Evolutionary conservation across 2,113 vertebrate genomes (phyloP).

Genomic region (Phalacrocorax aristotelis): DNA sequence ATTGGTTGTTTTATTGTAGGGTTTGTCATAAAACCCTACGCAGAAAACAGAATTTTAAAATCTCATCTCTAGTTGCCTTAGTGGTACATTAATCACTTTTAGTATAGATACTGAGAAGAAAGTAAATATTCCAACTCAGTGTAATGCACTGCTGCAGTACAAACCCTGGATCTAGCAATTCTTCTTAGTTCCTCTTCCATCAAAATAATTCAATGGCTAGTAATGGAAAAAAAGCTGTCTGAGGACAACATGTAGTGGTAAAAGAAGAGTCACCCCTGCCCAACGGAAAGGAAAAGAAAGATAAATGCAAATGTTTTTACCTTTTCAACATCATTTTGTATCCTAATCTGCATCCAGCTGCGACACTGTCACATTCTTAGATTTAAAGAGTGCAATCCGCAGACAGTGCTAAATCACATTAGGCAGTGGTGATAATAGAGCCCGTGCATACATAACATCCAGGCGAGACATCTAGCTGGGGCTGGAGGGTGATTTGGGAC

Average conservation of each 20-base stretch:
- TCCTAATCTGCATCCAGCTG: conserved; percentile 31
- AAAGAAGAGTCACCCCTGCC: neutral
- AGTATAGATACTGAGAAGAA: neutral
- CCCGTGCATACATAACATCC: neutral
- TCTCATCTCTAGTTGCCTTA: neutral
- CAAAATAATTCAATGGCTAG: neutral
- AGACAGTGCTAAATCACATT: conserved; percentile 33
- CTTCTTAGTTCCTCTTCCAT: neutral
- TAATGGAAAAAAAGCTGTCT: neutral
- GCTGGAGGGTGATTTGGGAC: conserved; percentile 8
- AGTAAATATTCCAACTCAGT: neutral
- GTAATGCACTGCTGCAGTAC: neutral
- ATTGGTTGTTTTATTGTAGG: neutral
- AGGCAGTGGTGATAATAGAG: conserved; percentile 2
- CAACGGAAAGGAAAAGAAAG: neutral
- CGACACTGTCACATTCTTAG: conserved; percentile 13
- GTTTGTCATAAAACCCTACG: neutral
- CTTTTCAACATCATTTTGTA: conserved; percentile 47
- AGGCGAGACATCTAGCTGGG: neutral
- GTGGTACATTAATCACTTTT: neutral
- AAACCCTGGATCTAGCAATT: neutral
- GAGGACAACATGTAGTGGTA: neutral
- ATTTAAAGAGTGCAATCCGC: neutral
- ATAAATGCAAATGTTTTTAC: conserved; percentile 11
- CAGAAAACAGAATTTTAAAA: neutral